These are phyloP conservation scores for Eristalis pertinax DNA, from an alignment of 2,888 invertebrate genomes.

Conservation along the genomic window DNA sequence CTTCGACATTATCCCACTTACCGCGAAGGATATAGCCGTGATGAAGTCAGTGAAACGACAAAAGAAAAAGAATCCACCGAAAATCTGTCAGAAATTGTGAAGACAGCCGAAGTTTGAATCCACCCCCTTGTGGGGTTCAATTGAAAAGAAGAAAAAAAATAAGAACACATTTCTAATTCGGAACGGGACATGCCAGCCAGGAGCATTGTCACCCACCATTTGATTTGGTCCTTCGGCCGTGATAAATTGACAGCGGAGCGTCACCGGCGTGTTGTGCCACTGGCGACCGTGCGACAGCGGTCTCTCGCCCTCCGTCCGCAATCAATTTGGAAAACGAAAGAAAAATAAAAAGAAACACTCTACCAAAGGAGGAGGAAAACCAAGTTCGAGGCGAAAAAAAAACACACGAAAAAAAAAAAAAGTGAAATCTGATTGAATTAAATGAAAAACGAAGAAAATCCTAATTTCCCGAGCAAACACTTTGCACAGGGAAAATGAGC, in stretches of 20 bases:
- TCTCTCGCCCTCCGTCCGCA: constrained; percentile 39
- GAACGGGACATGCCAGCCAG: neutral
- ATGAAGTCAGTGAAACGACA: constrained; percentile 57
- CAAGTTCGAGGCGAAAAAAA: constrained; percentile 1
- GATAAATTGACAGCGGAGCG: constrained; percentile 77
- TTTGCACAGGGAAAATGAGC: constrained; percentile 66
- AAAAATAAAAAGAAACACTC: constrained; percentile 23
- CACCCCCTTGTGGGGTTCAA: constrained; percentile 9
- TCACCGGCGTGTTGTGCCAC: constrained; percentile 12
- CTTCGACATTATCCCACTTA: constrained; percentile 65
- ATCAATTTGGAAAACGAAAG: constrained; percentile 44
- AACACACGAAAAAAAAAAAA: constrained; percentile 58
- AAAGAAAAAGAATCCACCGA: neutral
- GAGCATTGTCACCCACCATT: constrained; percentile 78
- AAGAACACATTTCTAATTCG: neutral
- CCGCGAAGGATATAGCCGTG: constrained; percentile 66
- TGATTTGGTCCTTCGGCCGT: constrained; percentile 78
- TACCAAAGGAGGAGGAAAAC: constrained; percentile 11
- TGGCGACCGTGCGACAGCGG: constrained; percentile 50
- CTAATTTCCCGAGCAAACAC: constrained; percentile 70
- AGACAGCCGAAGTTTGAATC: constrained; percentile 4
- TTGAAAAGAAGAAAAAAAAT: neutral
- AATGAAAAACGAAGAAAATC: constrained; percentile 66
- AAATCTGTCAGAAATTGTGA: constrained; percentile 39
- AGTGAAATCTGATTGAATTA: constrained; percentile 71